Conservation (phyloP, 2,113 vertebrate genomes). For the Oplegnathus fasciatus region DNA sequence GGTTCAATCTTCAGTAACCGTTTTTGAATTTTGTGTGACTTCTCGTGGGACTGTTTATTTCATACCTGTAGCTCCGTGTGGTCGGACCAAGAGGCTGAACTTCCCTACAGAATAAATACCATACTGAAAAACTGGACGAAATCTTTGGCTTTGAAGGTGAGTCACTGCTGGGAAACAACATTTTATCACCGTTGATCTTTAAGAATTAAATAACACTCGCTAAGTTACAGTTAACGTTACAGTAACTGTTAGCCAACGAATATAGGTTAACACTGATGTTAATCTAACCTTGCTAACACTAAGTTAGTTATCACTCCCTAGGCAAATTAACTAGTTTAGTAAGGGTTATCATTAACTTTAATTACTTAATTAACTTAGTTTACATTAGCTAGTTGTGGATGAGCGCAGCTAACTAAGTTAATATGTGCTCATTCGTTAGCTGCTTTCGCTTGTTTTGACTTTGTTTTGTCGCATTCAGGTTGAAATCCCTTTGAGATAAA, state of each 20-base stretch:
- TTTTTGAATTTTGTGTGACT: constrained; percentile 51
- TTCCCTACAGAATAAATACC: rapidly evolving
- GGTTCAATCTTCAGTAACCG: constrained; percentile 35
- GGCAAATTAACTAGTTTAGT: rapidly evolving
- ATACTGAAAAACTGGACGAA: neutral
- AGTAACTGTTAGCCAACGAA: neutral
- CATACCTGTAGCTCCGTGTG: neutral
- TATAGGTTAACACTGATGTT: no score
- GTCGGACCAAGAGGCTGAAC: rapidly evolving
- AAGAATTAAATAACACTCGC: no score
- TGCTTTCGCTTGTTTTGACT: neutral
- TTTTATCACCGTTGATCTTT: neutral
- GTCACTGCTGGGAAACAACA: neutral
- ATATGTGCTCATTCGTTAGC: neutral
- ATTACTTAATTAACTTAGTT: no score
- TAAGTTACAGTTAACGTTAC: neutral
- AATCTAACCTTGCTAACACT: neutral
- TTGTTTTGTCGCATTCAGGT: constrained; percentile 7
- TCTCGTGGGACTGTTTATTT: constrained; percentile 1
- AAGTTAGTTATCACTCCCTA: neutral
- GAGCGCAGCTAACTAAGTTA: neutral
- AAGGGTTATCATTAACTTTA: neutral
- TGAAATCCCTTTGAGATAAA: constrained; percentile 41
- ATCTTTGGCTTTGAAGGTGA: constrained; percentile 28
- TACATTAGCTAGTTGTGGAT: no score